These are phyloP conservation scores for Plotosus lineatus DNA, from an alignment of 2,113 vertebrate species.

Conservation along the genomic window DNA sequence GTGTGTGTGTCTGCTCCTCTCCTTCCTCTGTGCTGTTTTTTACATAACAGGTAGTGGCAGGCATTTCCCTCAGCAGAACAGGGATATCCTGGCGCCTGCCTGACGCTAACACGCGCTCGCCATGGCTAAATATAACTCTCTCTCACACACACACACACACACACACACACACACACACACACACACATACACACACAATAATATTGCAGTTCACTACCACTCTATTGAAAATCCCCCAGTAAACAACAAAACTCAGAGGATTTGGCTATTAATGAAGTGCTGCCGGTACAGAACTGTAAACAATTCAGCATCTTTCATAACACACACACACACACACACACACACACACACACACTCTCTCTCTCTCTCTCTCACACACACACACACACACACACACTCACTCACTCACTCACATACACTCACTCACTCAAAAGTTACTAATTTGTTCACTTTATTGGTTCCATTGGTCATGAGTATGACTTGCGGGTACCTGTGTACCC, in stretches of 20 bases:
- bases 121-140: constrained; percentile 90
- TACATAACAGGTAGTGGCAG: constrained; percentile 99
- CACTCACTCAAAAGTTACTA: too few relatives aligned
- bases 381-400: not conserved
- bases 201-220: not conserved
- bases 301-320: not conserved
- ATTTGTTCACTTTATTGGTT: too few relatives aligned
- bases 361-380: not conserved
- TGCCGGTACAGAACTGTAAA: not conserved
- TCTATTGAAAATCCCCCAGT: constrained; percentile 10
- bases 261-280: constrained; percentile 4
- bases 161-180: constrained; percentile 46
- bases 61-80: constrained; percentile 98
- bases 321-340: constrained; percentile 17
- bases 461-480: too few relatives aligned
- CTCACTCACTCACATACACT: not conserved
- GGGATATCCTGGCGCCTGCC: constrained; percentile 99
- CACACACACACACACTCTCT: not conserved
- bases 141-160: constrained; percentile 30
- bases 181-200: constrained; percentile 22
- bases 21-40: constrained; percentile 73
- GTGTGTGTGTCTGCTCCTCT: constrained; percentile 61
- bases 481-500: too few relatives aligned
- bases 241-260: constrained; percentile 7
- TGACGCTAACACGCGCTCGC: constrained; percentile 84